Conservation (phyloP, 1,140 invertebrate genomes). For the Caenorhabditis remanei region DNA sequence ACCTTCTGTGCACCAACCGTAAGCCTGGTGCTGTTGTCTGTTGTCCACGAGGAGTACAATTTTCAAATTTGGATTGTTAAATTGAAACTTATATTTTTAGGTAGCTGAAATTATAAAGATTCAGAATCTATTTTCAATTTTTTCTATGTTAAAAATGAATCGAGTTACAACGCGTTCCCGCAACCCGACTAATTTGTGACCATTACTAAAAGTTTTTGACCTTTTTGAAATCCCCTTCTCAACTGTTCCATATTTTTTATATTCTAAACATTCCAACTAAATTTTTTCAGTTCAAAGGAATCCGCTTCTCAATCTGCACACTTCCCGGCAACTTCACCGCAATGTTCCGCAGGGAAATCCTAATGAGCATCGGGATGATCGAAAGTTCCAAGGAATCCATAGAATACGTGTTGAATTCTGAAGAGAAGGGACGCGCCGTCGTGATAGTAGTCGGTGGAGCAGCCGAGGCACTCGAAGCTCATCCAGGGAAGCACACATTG, state of each 20-base stretch:
- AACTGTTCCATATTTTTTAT: too few relatives aligned
- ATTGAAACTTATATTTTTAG: too few relatives aligned
- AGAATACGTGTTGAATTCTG: slow-evolving; percentile 83
- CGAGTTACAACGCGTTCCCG: not conserved
- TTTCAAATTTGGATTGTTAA: too few relatives aligned
- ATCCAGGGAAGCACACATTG: slow-evolving; percentile 76
- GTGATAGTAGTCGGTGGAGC: slow-evolving; percentile 77
- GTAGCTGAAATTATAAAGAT: too few relatives aligned
- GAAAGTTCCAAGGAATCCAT: slow-evolving; percentile 67
- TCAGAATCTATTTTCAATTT: too few relatives aligned
- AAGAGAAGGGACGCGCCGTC: slow-evolving; percentile 66
- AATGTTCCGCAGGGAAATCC: slow-evolving; percentile 86
- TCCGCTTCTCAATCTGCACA: slow-evolving; percentile 81
- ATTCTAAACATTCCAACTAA: not conserved
- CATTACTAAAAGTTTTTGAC: too few relatives aligned
- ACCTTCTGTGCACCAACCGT: too few relatives aligned
- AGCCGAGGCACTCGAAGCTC: slow-evolving; percentile 79
- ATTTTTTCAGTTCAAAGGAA: slow-evolving; percentile 36
- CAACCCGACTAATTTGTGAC: too few relatives aligned
- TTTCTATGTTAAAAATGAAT: too few relatives aligned
- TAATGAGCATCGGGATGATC: slow-evolving; percentile 79
- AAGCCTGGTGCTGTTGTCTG: too few relatives aligned
- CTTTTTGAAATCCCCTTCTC: too few relatives aligned
- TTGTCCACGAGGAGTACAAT: too few relatives aligned
- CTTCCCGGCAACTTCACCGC: slow-evolving; percentile 80